A percentile compares a stretch with the other conserved stretches of the same genome.
Conservation (phyloP, 2,797 vertebrate species). For the Cichlasoma orientale region DNA sequence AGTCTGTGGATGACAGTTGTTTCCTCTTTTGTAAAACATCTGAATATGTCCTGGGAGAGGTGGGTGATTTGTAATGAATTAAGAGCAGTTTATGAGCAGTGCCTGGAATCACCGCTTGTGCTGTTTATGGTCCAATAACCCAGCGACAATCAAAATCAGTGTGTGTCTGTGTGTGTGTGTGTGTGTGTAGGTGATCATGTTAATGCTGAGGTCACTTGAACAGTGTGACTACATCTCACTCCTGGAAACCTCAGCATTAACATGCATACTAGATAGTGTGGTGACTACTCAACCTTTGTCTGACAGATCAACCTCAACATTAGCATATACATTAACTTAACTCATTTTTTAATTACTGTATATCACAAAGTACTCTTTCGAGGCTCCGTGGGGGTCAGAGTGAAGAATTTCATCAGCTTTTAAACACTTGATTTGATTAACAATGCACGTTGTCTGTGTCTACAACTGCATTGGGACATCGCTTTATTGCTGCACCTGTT, state of each 20-base stretch:
- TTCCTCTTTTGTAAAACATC: background rate
- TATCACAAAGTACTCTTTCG: background rate
- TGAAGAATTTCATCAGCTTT: background rate
- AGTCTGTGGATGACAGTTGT: background rate
- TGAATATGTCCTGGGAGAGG: background rate
- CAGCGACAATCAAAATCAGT: background rate
- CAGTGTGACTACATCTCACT: slow-evolving; percentile 47
- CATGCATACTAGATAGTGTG: slow-evolving; percentile 29
- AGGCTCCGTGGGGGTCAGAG: background rate
- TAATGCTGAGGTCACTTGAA: slow-evolving; percentile 69
- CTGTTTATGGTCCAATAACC: background rate
- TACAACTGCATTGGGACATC: background rate
- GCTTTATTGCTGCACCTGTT: background rate
- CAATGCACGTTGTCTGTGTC: background rate
- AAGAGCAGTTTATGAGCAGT: background rate
- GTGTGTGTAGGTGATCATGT: slow-evolving; percentile 38
- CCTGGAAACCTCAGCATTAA: slow-evolving; percentile 65
- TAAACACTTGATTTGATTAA: background rate
- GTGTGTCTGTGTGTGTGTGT: background rate
- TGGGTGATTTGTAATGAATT: background rate
- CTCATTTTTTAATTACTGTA: background rate
- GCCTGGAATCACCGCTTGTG: background rate
- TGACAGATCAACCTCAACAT: slow-evolving; percentile 62
- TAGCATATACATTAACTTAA: slow-evolving; percentile 40
- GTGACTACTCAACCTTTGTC: slow-evolving; percentile 1